A percentile compares a stretch with the other conserved stretches of the same genome.
phyloP scores from a whole-genome alignment of 1,140 invertebrate species.

The Drosophila sturtevanti region DNA sequence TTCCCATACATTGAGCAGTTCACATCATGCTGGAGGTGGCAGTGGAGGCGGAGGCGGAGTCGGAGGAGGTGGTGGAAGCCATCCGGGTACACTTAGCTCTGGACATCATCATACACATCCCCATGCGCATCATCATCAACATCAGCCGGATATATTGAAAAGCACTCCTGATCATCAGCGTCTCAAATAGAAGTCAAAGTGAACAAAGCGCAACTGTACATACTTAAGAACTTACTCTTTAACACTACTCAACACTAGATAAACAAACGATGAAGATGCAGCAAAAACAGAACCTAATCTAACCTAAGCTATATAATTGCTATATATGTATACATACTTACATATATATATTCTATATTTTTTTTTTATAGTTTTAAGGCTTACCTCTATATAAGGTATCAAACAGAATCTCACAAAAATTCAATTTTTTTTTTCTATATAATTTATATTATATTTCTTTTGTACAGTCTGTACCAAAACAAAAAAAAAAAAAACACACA shows the following conservation, averaged over 20 bases:
- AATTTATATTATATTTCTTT: conserved; percentile 13
- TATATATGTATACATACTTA: conserved; percentile 21
- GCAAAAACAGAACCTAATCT: background rate
- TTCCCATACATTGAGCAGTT: conserved; percentile 83
- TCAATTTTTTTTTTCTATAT: conserved; percentile 5
- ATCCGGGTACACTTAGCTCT: conserved; percentile 82
- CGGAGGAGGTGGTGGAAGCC: conserved; percentile 54
- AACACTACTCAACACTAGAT: conserved; percentile 1
- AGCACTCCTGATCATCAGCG: conserved; percentile 91
- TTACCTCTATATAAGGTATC: conserved; percentile 45
- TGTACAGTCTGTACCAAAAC: conserved; percentile 4
- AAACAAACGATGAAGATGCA: background rate
- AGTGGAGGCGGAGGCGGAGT: conserved; percentile 40
- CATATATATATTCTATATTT: conserved; percentile 43
- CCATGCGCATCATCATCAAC: conserved; percentile 54
- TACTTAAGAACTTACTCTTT: conserved; percentile 2
- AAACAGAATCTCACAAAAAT: conserved; percentile 33
- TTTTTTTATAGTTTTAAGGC: conserved; percentile 68
- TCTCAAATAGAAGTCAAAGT: conserved; percentile 53
- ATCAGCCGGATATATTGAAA: conserved; percentile 91
- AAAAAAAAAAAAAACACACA: conserved; percentile 3
- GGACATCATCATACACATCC: conserved; percentile 61
- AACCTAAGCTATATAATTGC: conserved; percentile 4
- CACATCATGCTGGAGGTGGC: conserved; percentile 74
- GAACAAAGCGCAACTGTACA: conserved; percentile 4